These are phyloP conservation scores for Melinaea menophilus DNA, from an alignment of 2,888 invertebrate genomes.

Conservation along the genomic window DNA sequence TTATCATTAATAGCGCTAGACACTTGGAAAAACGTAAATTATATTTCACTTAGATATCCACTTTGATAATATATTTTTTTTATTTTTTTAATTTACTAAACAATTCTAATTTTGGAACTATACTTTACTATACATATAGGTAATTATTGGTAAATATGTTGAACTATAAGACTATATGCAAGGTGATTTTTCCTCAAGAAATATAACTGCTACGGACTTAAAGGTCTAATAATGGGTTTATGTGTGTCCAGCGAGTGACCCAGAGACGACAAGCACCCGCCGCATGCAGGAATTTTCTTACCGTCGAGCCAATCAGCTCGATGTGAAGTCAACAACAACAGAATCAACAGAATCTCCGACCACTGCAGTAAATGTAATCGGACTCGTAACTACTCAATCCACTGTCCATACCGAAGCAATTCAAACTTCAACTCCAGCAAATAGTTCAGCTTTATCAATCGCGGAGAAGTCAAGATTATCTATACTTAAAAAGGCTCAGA, in stretches of 20 bases:
- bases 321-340: neutral
- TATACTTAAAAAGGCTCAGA: constrained; percentile 58
- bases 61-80: too few relatives aligned
- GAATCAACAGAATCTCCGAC: too few relatives aligned
- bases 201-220: neutral
- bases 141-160: too few relatives aligned
- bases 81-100: too few relatives aligned
- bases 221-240: constrained; percentile 50
- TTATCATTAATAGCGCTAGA: neutral
- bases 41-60: too few relatives aligned
- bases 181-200: neutral
- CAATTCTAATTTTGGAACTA: too few relatives aligned
- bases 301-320: constrained; percentile 34
- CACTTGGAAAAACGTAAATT: neutral
- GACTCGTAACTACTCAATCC: too few relatives aligned
- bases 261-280: constrained; percentile 25
- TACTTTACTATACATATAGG: too few relatives aligned
- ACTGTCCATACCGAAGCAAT: neutral
- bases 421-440: constrained; percentile 7
- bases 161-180: neutral
- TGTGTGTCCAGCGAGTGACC: constrained; percentile 57
- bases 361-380: too few relatives aligned
- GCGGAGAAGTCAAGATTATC: constrained; percentile 63
- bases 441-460: constrained; percentile 44
- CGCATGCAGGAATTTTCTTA: constrained; percentile 23